Percentiles rank a stretch among this genome's conserved stretches.
These are phyloP conservation scores for Grallaria varia DNA, from an alignment of 2,113 vertebrate genomes.

Conservation along the genomic window DNA sequence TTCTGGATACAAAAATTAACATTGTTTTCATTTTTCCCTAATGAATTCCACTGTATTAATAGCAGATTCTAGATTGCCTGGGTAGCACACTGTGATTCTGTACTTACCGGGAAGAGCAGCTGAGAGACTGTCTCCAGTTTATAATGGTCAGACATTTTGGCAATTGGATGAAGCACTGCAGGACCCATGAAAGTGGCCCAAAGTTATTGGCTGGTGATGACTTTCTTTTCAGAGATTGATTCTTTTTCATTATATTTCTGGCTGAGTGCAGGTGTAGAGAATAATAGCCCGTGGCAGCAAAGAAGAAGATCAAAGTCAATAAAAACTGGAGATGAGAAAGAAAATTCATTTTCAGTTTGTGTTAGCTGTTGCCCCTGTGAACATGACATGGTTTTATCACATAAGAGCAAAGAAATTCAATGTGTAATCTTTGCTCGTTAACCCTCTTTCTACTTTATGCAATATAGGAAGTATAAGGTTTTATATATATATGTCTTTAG, in stretches of 20 bases:
- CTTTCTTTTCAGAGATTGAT: conserved; percentile 60
- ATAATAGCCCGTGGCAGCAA: conserved; percentile 57
- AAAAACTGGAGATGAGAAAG: conserved; percentile 54
- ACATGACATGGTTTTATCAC: neutral
- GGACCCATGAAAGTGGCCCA: neutral
- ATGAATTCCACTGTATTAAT: neutral
- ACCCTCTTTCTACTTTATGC: neutral
- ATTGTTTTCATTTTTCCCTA: neutral
- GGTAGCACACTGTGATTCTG: neutral
- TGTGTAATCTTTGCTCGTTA: neutral
- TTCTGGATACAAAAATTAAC: neutral
- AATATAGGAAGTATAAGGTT: neutral
- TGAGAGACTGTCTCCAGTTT: neutral
- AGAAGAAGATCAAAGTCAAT: conserved; percentile 66
- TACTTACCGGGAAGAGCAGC: neutral
- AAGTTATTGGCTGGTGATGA: conserved; percentile 33
- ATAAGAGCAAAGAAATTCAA: neutral
- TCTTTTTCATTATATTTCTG: conserved; percentile 61
- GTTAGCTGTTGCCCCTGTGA: neutral
- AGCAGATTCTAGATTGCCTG: neutral
- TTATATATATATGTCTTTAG: neutral
- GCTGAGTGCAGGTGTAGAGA: conserved; percentile 56
- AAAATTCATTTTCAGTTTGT: conserved; percentile 53
- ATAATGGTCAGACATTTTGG: neutral
- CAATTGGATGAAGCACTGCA: conserved; percentile 10